Evolutionary conservation across 2,888 invertebrate species (phyloP), one percentile per base, ranked within the genome.

Genomic region (Himalopsyche tibetana): DNA sequence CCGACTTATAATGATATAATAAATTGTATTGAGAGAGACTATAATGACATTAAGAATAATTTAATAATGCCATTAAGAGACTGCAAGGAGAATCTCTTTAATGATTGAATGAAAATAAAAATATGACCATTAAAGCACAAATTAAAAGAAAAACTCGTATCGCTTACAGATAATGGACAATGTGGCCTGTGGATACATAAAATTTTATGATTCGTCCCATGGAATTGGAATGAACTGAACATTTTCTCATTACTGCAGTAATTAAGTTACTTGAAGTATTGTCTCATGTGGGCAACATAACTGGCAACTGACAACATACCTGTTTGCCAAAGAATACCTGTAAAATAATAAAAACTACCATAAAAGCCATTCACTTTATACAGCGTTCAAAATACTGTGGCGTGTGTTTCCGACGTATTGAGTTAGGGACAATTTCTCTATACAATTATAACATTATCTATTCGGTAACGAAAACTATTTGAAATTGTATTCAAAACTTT

Each of bases 231-330:
- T 19, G 19, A 28, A 63, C 63, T 19, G 63, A 63, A 63, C 19
- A 63, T 11, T 63, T 63, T 63, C 63, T 63, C 63, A 63, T 63
- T 63, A 63, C 63, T 63, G 83, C 36, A 83, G 63, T 83, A 83
- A 83, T 83, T 83, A 83, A 83, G 83, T 83, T 83, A 83, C 83
- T 83, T 38, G 28, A 63, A 55, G 40, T n/a, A 83, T 83, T 83
- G 51, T 51, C 55, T 82, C 45, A 45, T 80, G 45, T 63, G 63
- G 17, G n/a, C 56, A 56, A 56, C 56, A 5, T 17, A 17, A 17
- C 17, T n/a, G 56, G n/a, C n/a, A 56, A 56, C 56, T 56, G 63
- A 8, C 28, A 63, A 3, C 63, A 63, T 63, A 63, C 63, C 15
- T 19, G 19, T 11, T 28, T 28, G n/a, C 63, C 6, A 19, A 19